These are phyloP conservation scores for Alosa sapidissima DNA, from an alignment of 2,797 vertebrate species.

Conservation along the genomic window DNA sequence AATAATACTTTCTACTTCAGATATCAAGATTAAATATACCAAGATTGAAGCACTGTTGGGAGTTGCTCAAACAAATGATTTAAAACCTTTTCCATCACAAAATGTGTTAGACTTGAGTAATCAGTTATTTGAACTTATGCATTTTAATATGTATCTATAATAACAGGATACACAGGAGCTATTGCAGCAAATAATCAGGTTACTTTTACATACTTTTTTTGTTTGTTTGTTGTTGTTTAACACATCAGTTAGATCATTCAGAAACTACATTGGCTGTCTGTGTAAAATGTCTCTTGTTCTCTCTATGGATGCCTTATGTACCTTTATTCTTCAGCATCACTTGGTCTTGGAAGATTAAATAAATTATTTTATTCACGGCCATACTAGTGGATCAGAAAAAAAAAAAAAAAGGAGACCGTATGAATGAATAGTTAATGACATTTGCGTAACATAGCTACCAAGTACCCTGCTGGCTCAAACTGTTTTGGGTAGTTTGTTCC, in stretches of 20 bases:
- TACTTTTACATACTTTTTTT: background rate
- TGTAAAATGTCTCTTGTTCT: background rate
- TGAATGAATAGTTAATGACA: background rate
- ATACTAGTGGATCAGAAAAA: background rate
- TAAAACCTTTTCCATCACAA: background rate
- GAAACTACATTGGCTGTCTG: no score
- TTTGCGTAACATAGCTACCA: background rate
- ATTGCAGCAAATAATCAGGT: background rate
- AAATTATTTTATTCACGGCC: background rate
- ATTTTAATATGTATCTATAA: background rate
- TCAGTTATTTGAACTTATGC: background rate
- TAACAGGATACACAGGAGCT: background rate
- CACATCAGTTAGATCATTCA: background rate
- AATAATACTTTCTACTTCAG: background rate
- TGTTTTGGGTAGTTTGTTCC: background rate
- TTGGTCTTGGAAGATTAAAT: background rate
- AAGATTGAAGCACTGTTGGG: background rate
- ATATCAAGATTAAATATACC: background rate
- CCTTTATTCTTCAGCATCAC: background rate
- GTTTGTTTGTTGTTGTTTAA: background rate
- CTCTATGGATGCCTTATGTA: background rate
- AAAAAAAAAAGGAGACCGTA: background rate
- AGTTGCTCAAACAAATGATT: background rate
- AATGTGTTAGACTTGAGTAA: background rate
- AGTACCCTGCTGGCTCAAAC: background rate